phyloP scores from a whole-genome alignment of 1,140 invertebrate genomes.

The Drosophila equinoxialis region DNA sequence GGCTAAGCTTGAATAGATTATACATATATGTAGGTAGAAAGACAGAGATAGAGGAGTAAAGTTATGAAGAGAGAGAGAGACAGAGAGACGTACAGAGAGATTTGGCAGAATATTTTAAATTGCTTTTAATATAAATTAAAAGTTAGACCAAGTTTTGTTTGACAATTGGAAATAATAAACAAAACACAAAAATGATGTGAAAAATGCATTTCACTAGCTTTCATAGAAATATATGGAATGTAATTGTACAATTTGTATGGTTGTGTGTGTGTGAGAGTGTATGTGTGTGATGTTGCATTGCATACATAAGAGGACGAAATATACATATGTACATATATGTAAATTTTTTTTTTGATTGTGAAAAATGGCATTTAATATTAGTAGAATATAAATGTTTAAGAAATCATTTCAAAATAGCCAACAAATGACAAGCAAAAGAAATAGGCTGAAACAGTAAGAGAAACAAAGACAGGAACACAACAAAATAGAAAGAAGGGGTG shows the following conservation, averaged over 20 bases:
- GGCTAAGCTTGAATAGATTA: slow-evolving; percentile 40
- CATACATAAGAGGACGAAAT: slow-evolving; percentile 37
- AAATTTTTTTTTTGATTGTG: slow-evolving; percentile 48
- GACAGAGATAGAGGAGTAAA: slow-evolving; percentile 22
- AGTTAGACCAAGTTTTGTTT: neutral
- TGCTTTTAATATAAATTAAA: neutral
- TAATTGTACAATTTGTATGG: neutral
- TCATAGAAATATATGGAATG: neutral
- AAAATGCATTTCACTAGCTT: slow-evolving; percentile 34
- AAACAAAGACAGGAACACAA: slow-evolving; percentile 19
- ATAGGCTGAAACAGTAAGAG: slow-evolving; percentile 26
- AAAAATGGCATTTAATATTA: slow-evolving; percentile 57
- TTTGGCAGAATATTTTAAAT: slow-evolving; percentile 17
- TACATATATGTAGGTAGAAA: slow-evolving; percentile 5
- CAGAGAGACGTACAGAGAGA: slow-evolving; percentile 28
- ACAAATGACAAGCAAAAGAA: slow-evolving; percentile 11
- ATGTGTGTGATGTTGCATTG: slow-evolving; percentile 11
- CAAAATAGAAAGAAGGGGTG: neutral
- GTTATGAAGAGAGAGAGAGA: slow-evolving; percentile 19
- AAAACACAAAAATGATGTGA: slow-evolving; percentile 33
- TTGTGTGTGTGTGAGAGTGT: neutral
- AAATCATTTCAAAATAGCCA: slow-evolving; percentile 62
- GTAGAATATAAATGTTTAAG: slow-evolving; percentile 61
- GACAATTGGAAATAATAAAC: neutral
- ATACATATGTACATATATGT: slow-evolving; percentile 19